These are phyloP conservation scores for Halocynthia aurantium DNA, from an alignment of 23 tunicate genomes.

Conservation along the genomic window DNA sequence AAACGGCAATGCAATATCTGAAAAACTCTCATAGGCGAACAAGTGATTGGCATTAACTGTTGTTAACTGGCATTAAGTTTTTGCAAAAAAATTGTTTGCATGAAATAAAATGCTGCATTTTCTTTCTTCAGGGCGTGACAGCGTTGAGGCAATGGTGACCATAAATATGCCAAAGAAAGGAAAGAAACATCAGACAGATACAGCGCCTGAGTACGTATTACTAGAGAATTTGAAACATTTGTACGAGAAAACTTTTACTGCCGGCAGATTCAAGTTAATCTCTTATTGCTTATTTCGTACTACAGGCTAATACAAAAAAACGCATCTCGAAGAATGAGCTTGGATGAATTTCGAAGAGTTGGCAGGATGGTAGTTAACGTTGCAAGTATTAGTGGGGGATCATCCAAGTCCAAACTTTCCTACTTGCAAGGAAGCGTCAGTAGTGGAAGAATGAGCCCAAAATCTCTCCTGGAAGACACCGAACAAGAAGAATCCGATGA, in stretches of 20 bases:
- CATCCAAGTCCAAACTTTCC: no score
- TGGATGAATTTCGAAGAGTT: slow-evolving; percentile 16
- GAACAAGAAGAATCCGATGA: background rate
- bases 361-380: slow-evolving; percentile 15
- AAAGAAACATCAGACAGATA: background rate
- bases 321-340: background rate
- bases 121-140: slow-evolving; percentile 31
- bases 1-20: slow-evolving; percentile 34
- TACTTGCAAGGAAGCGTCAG: no score
- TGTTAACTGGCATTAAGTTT: no score
- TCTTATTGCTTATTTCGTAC: background rate
- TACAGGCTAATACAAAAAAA: background rate
- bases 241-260: background rate
- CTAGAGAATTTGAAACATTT: background rate
- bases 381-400: background rate
- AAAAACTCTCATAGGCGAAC: slow-evolving; percentile 61
- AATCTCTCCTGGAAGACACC: no score
- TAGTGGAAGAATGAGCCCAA: no score
- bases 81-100: no score
- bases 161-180: slow-evolving; percentile 16
- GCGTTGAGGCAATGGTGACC: slow-evolving; percentile 50
- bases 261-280: no score
- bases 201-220: background rate
- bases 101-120: background rate
- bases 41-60: slow-evolving; percentile 17